Evolutionary conservation across 2,888 invertebrate genomes (phyloP), one percentile per base, ranked within the genome.

Genomic region (Ditula angustiorana): DNA sequence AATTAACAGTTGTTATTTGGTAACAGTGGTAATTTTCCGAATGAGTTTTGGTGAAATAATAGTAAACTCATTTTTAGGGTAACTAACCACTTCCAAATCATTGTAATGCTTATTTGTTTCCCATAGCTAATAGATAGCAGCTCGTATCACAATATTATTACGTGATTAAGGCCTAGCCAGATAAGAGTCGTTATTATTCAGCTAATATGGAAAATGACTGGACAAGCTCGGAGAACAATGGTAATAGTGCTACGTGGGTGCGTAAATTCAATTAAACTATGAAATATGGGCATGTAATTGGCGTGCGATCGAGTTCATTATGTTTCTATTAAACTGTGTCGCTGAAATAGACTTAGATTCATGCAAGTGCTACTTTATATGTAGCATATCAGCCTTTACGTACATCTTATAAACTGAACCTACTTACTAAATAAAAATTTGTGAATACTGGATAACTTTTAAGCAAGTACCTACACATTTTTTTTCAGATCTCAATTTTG

Each of bases 251-350:
- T 47, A 47, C 47, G 47, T 5, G 52, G 52, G 52, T 47, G 46
- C 35, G 16, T 52, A 13, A 61, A 47, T 69, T 69, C 61, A 64
- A 69, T 72, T 71, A 75, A 71, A 76, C 73, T 30, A 41, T 81
- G 81, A 80, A 78, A 80, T 76, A 82, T 74, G 72, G 76, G 66
- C 68, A 64, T 63, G 62, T 83, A 82, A 85, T 82, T 77, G 79
- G 71, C 50, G 67, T 71, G 71, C 74, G 74, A 82, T 81, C 73
- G 74, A 69, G 69, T 77, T 80, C 77, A 86, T 83, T 84, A 83
- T 73, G 74, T 71, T 71, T 72, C 79, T 76, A 82, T 84, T 82
- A 64, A 16, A 37, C 46, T 57, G 28, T 23, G 60, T 23, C 30
- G 11, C 52, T 41, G 19, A 3, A 41, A 41, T 16, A 19, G 19